Evolutionary conservation across 2,888 invertebrate species (phyloP).

Genomic region (Prosapia bicincta): DNA sequence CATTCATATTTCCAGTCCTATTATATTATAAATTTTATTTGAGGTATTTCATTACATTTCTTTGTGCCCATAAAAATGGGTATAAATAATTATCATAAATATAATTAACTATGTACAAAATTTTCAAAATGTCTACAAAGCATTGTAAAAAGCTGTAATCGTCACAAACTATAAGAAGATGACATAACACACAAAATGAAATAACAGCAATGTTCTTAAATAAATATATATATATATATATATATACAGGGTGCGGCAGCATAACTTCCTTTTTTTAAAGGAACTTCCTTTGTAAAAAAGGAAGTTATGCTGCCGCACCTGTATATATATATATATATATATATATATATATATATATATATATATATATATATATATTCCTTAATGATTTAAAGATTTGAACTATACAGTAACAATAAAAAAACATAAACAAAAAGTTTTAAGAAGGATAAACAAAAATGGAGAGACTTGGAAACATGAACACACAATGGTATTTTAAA

Average conservation of each 20-base stretch:
- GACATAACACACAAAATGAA: conserved; percentile 26
- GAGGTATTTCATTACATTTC: conserved; percentile 26
- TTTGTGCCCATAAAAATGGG: conserved; percentile 21
- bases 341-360: too few relatives aligned
- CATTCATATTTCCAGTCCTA: background rate
- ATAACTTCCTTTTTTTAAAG: too few relatives aligned
- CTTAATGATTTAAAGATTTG: conserved; percentile 28
- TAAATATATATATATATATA: too few relatives aligned
- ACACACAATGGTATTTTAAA: conserved; percentile 24
- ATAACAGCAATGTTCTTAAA: conserved; percentile 25
- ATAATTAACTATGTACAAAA: conserved; percentile 25
- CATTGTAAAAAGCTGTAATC: conserved; percentile 36
- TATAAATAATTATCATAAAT: conserved; percentile 22
- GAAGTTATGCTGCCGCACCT: too few relatives aligned
- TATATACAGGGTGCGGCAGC: too few relatives aligned
- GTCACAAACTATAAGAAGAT: conserved; percentile 36
- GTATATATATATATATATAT: too few relatives aligned
- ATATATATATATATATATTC: too few relatives aligned
- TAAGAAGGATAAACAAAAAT: background rate
- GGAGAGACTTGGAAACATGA: conserved; percentile 25
- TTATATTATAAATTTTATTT: conserved; percentile 14
- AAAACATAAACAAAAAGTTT: conserved; percentile 18
- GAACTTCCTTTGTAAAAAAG: too few relatives aligned
- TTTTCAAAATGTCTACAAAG: conserved; percentile 34
- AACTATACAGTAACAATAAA: conserved; percentile 28